Evolutionary conservation across 2,113 vertebrate genomes (phyloP), one percentile per base, ranked within the genome.

Genomic region (Manacus vitellinus): DNA sequence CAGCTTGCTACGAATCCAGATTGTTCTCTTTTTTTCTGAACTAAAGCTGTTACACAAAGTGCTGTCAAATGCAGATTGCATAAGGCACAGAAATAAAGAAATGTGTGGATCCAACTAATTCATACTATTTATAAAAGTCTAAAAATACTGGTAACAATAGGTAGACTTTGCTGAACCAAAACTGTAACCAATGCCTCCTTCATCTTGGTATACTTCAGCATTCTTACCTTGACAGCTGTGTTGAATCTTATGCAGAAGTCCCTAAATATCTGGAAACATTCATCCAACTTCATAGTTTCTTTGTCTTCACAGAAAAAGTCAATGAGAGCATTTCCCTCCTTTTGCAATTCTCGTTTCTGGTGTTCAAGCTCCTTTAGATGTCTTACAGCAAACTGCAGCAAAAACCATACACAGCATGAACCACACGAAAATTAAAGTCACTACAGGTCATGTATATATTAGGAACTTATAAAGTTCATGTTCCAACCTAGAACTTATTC

Each of bases 271-370:
- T 99, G 98, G 95, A 99, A 99, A 93, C 99, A 99, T 86, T 99
- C 99, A 10, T 99, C 99, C 96, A 99, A 97, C 92, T 99, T 99
- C 97, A 99, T 99, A 4, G 99, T 99, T 95, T 99, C 99, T 98
- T 99, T 99, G 97, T 99, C 99, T 98, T 99, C 99, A 84, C 99
- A 99, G 96, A 99, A 99, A 97, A 99, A 99, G 92, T 99, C 99
- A 54, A 99, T 99, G 25, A 99, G 99, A 59, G 98, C 86, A 33
- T 98, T 98, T 37, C 99, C 99, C 92, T 99, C 98, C 33, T 98
- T 98, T 44, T 98, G 98, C 81, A 99, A 97, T 73, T 99, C 98
- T 85, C 93, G 93, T 66, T 98, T 98, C 96, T 98, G 97, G 35
- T 91, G 96, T 88, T 99, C 99, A 88, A 99, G 97, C 61, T 99